Base-by-base conservation (phyloP, 2,888 invertebrate genomes). In the Melanostoma mellinum region DNA sequence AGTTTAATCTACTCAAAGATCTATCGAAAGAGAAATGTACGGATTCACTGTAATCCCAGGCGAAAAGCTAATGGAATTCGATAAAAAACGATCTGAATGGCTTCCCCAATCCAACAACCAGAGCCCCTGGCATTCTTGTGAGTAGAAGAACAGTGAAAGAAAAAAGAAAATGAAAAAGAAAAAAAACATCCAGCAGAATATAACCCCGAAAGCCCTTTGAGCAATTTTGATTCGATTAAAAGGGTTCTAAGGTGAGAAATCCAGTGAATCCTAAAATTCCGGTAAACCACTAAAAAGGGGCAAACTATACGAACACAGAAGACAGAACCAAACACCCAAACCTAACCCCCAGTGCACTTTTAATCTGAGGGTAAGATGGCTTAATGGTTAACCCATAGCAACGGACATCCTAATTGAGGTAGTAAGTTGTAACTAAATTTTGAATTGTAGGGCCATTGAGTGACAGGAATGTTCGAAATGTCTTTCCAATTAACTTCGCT, bases 11-110 rank as follows among this genome's bases (percentile, higher is more conserved):
- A 60, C 76, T 67, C 60, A 38, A 40, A 69, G 46, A 80, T 74
- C 79, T 65, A 74, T 63, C 46, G 69, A 32, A 58, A 55, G 50
- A 53, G 42, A 56, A 69, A 50, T 56, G 50, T 44, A 79, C 2
- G 53, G 65, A 71, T 71, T 81, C 53, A 46, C 32, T 40, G 48
- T 60, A 60, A 80, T 69, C 69, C 48, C 56, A 50, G 36, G 50
- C 56, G 58, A 65, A 71, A 75, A 53, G 69, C 53, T 65, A 75
- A 78, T 78, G 78, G 60, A 71, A 76, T 72, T 65, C 65, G 65
- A 81, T 67, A 63, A 72, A 63, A 63, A 71, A 36, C 48, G 67
- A 75, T 67, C 76, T 58, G 46, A 68, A 53, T 30, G 44, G 42
- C 53, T 55, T 20, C 55, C 36, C 38, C n/a, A 63, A 50, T 63